Base-by-base conservation (phyloP, 2,888 invertebrate species). In the Polydrusus cervinus region DNA sequence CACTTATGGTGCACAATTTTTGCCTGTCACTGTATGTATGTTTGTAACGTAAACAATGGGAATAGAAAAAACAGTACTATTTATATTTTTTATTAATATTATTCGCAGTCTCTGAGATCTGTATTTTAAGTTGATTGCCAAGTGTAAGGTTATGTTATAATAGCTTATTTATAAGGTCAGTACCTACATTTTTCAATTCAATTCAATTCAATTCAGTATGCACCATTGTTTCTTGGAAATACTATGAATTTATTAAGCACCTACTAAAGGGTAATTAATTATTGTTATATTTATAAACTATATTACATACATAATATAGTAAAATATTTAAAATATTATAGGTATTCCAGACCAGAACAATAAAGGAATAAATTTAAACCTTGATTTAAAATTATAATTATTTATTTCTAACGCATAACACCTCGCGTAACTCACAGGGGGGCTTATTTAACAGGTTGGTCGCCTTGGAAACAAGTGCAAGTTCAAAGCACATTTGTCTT, bases 321-420 rank as follows among this genome's bases (percentile, higher is more conserved):
- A 38, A 60, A 60, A 38, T 60, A 38, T 18, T 60, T 57, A 9
- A 34, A 7, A 34, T 38, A 51, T 51, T 14, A 13, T 14, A 1
- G 30, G 34, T 34, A 55, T 71, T 43, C 40, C 64, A 47, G 61
- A 34, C 14, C 43, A 61, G 62, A 67, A 73, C 60, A 61, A 73
- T 73, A 73, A 51, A 49, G 53, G 34, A 34, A 34, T 34, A 34
- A 34, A 34, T 7, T 34, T 9, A 34, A 3, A 34, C 1, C 16
- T 53, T 34, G 69, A 74, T 74, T 55, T 74, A 68, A 74, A 74
- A 64, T 74, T 74, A 51, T 69, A 74, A 74, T 74, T 13, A n/a
- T 74, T 51, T 30, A 62, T 51, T 66, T 49, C 62, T 60, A 60
- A 74, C 65, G 65, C 65, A 51, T 47, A 62, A 73, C 67, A 45